Percentiles rank a stretch among this genome's conserved stretches.
Evolutionary conservation across 2,888 invertebrate genomes (phyloP).

Genomic region (Liopterus haemorrhoidalis): DNA sequence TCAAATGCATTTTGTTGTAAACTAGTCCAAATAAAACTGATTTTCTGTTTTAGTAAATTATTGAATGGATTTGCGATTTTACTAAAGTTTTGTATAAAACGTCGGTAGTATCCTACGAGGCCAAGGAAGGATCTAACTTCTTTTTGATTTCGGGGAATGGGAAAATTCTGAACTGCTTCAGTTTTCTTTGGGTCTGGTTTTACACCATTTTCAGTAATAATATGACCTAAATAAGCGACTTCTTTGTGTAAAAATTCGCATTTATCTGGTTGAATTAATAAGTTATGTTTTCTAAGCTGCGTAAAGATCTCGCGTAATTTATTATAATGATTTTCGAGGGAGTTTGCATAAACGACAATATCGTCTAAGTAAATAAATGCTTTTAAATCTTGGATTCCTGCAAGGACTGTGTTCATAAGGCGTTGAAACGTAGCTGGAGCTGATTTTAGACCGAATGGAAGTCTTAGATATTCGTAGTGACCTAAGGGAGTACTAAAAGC

Average conservation of each 20-base stretch:
- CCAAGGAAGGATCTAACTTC: constrained; percentile 1
- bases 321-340: constrained; percentile 24
- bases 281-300: constrained; percentile 22
- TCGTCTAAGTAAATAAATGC: constrained; percentile 39
- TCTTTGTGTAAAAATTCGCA: constrained; percentile 24
- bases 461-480: too few species aligned
- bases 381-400: constrained; percentile 35
- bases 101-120: neutral
- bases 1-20: constrained; percentile 38
- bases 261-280: constrained; percentile 25
- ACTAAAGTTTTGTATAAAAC: constrained; percentile 17
- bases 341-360: constrained; percentile 33
- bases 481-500: constrained; percentile 33
- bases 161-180: neutral
- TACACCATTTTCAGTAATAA: neutral
- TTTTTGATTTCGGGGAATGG: neutral
- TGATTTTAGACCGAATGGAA: constrained; percentile 38
- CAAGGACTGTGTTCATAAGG: constrained; percentile 38
- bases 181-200: neutral
- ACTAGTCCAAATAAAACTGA: constrained; percentile 6
- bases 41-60: constrained; percentile 12
- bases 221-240: constrained; percentile 34
- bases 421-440: constrained; percentile 41
- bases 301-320: constrained; percentile 21
- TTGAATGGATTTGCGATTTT: constrained; percentile 18